These are phyloP conservation scores for Opisthograptis luteolata DNA, from an alignment of 2,888 invertebrate genomes.

Conservation along the genomic window DNA sequence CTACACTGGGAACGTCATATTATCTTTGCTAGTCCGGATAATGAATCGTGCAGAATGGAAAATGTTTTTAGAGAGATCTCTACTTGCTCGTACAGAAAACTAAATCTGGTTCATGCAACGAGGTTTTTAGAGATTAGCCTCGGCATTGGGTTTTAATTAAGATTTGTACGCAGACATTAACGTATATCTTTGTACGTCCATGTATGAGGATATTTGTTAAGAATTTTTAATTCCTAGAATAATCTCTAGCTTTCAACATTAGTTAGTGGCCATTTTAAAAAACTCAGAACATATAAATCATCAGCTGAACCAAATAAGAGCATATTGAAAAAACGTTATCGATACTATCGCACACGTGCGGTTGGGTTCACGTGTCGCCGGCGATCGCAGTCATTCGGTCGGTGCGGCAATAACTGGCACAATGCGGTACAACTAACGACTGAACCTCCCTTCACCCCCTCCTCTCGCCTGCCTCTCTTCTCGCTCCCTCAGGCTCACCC, in stretches of 20 bases:
- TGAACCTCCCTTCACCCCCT: conserved; percentile 27
- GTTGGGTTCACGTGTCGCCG: conserved; percentile 34
- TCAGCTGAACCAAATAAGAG: conserved; percentile 12
- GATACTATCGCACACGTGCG: conserved; percentile 24
- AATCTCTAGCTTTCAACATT: too few species aligned
- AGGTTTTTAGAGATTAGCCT: conserved; percentile 1
- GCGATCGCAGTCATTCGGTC: conserved; percentile 30
- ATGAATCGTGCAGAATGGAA: conserved; percentile 34
- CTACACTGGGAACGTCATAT: conserved; percentile 66
- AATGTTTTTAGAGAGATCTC: conserved; percentile 15
- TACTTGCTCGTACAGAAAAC: not conserved
- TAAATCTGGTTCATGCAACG: not conserved
- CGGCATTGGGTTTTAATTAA: not conserved
- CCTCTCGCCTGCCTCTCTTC: conserved; percentile 16
- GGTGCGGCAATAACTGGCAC: conserved; percentile 56
- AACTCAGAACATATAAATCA: not conserved
- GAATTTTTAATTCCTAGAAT: too few species aligned
- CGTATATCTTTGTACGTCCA: too few species aligned
- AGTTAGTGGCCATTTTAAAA: not conserved
- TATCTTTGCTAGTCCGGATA: conserved; percentile 34
- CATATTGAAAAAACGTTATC: conserved; percentile 18
- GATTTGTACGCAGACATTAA: too few species aligned
- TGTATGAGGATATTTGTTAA: too few species aligned
- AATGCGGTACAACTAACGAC: conserved; percentile 63
- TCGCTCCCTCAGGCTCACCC: conserved; percentile 41